Evolutionary conservation across 2,888 invertebrate genomes (phyloP).

Genomic region (Zootermopsis nevadensis): DNA sequence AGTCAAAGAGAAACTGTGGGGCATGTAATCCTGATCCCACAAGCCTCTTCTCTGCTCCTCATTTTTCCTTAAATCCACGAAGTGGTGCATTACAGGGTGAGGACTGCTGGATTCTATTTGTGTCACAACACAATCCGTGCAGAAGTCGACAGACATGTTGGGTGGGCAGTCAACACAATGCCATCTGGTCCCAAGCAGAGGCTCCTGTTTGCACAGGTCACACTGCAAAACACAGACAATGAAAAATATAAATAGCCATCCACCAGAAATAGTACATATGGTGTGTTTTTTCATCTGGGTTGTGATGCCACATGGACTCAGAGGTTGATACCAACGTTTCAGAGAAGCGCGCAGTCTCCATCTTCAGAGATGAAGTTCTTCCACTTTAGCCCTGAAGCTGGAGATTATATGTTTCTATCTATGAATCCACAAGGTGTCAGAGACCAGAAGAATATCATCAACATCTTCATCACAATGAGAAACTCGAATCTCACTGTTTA

Average conservation of each 20-base stretch:
- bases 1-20: constrained; percentile 21
- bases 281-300: too few relatives aligned
- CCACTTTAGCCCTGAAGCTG: too few relatives aligned
- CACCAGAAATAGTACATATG: background rate
- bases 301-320: too few relatives aligned
- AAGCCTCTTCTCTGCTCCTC: constrained; percentile 5
- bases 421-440: too few relatives aligned
- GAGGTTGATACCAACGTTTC: too few relatives aligned
- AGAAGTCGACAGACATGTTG: constrained; percentile 69
- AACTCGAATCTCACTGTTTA: too few relatives aligned
- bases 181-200: constrained; percentile 75
- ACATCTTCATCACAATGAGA: too few relatives aligned
- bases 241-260: background rate
- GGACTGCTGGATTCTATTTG: constrained; percentile 66
- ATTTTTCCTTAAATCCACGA: constrained; percentile 59
- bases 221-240: constrained; percentile 65
- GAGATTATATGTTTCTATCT: too few relatives aligned
- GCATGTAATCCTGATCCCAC: constrained; percentile 45
- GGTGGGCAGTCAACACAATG: constrained; percentile 74
- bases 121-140: constrained; percentile 72
- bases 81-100: constrained; percentile 65
- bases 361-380: too few relatives aligned
- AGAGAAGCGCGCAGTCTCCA: too few relatives aligned
- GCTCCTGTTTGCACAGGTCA: constrained; percentile 72
- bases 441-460: too few relatives aligned